Evolutionary conservation across 2,797 vertebrate genomes (phyloP).

Genomic region (Ficedula albicollis): DNA sequence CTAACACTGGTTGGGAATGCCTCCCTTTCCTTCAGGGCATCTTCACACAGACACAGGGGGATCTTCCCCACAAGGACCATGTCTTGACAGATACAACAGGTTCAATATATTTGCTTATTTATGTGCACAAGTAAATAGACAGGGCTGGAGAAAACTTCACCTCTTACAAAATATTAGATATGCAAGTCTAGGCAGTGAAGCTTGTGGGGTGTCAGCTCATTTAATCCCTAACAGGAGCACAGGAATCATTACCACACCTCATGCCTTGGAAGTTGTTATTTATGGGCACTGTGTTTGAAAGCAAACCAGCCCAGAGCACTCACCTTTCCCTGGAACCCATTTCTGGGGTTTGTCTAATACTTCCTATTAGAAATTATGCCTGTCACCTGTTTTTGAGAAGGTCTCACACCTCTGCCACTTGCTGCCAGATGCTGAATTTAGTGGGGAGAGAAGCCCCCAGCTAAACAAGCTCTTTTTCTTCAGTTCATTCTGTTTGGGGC

Average conservation of each 20-base stretch:
- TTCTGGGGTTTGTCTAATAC: background rate
- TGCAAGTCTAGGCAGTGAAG: background rate
- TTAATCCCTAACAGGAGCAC: background rate
- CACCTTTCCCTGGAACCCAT: background rate
- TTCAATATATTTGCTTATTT: background rate
- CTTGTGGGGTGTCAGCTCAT: background rate
- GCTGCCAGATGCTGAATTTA: background rate
- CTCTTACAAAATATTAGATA: background rate
- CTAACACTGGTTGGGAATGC: background rate
- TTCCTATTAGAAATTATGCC: background rate
- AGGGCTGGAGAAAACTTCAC: background rate
- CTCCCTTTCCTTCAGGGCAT: background rate
- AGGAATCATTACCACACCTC: background rate
- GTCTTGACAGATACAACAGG: background rate
- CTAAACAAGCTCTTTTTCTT: background rate
- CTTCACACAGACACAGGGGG: background rate
- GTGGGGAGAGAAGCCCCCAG: background rate
- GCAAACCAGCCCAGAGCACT: background rate
- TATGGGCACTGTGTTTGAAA: background rate
- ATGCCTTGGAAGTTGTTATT: background rate
- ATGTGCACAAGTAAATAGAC: background rate
- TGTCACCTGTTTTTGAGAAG: background rate
- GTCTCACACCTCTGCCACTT: background rate
- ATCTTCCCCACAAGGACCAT: background rate
- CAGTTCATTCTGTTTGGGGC: background rate